Evolutionary conservation across 2,888 invertebrate species (phyloP).

Genomic region (Catocala sponsa): DNA sequence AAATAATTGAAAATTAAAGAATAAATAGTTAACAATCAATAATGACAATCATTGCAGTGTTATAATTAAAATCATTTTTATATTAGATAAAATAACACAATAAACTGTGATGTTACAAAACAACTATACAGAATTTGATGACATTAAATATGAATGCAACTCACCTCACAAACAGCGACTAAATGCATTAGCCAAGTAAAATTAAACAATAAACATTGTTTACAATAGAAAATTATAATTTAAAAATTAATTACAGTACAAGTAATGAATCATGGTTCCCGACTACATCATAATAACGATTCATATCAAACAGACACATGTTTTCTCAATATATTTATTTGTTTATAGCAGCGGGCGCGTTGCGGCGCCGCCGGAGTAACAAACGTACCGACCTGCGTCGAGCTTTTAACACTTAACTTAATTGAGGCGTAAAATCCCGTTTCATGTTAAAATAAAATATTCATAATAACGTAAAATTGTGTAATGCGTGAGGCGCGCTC

Average conservation of each 20-base stretch:
- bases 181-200: constrained; percentile 47
- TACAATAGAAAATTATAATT: constrained; percentile 88
- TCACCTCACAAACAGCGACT: constrained; percentile 53
- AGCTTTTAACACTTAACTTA: constrained; percentile 57
- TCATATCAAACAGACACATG: constrained; percentile 48
- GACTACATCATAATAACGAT: constrained; percentile 48
- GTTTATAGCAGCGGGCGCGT: constrained; percentile 14
- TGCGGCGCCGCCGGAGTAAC: constrained; percentile 21
- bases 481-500: constrained; percentile 76
- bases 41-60: too few species aligned
- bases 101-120: too few species aligned
- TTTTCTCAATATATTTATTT: constrained; percentile 46
- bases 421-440: constrained; percentile 64
- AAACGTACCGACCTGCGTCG: constrained; percentile 52
- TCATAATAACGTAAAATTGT: constrained; percentile 59
- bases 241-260: constrained; percentile 87
- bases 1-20: too few species aligned
- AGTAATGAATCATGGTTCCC: constrained; percentile 66
- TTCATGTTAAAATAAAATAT: constrained; percentile 61
- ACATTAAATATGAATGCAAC: constrained; percentile 35
- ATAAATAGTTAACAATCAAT: too few species aligned
- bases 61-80: too few species aligned
- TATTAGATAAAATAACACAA: too few species aligned
- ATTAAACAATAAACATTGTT: constrained; percentile 66
- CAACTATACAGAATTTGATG: constrained; percentile 21